phyloP scores from a whole-genome alignment of 2,113 vertebrate species.

The Corythornis cristatus region DNA sequence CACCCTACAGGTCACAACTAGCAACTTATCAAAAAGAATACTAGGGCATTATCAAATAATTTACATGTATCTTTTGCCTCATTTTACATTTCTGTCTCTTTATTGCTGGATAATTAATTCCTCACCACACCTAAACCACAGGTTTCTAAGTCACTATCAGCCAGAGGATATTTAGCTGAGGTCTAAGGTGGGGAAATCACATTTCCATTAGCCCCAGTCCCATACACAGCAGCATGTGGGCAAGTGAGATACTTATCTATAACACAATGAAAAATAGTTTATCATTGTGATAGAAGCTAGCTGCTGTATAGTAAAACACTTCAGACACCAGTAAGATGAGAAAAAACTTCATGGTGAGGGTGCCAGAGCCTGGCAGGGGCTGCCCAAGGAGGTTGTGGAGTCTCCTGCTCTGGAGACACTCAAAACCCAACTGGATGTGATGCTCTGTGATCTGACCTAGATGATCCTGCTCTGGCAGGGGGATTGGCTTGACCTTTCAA shows the following conservation, averaged over 20 bases:
- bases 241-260: background rate
- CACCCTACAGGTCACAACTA: background rate
- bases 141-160: background rate
- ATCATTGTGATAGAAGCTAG: background rate
- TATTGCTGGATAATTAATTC: background rate
- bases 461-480: too few relatives aligned
- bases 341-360: too few relatives aligned
- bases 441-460: too few relatives aligned
- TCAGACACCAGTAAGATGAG: background rate
- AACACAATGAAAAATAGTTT: background rate
- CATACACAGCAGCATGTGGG: background rate
- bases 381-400: too few relatives aligned
- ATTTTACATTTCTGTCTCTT: background rate
- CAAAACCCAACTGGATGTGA: too few relatives aligned
- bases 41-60: background rate
- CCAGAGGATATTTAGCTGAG: background rate
- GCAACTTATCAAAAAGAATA: background rate
- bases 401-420: too few relatives aligned
- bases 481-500: too few relatives aligned
- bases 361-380: too few relatives aligned
- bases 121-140: background rate
- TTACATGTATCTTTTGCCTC: background rate
- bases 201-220: background rate
- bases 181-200: background rate
- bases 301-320: background rate